Evolutionary conservation across 2,797 vertebrate species (phyloP).

Genomic region (Triplophysa yarkandensis): DNA sequence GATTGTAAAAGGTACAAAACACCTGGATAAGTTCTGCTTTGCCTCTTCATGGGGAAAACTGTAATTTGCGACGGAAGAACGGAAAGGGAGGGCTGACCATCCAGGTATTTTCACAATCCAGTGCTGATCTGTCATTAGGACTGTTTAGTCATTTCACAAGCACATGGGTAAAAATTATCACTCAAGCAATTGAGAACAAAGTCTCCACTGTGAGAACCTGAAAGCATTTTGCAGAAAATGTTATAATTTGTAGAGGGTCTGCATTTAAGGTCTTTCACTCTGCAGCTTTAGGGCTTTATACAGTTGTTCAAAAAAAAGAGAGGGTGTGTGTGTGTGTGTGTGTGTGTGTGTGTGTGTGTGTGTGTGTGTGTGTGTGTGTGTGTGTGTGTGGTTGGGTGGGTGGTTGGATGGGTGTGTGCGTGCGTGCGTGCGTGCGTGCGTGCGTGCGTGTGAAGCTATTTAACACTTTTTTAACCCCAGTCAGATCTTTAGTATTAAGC

Average conservation of each 20-base stretch:
- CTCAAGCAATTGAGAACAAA: not conserved
- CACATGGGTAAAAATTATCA: conserved; percentile 49
- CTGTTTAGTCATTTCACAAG: conserved; percentile 65
- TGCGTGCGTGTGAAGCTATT: too few relatives aligned
- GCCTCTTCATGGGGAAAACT: conserved; percentile 53
- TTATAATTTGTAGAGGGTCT: conserved; percentile 8
- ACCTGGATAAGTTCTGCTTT: conserved; percentile 65
- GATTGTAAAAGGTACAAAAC: conserved; percentile 54
- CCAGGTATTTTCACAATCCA: conserved; percentile 44
- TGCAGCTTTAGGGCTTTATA: not conserved
- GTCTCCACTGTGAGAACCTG: conserved; percentile 1
- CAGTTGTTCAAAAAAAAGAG: conserved; percentile 1
- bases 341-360: too few relatives aligned
- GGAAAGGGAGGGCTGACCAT: conserved; percentile 49
- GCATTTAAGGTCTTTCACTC: not conserved
- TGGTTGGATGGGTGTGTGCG: too few relatives aligned
- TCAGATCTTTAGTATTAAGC: not conserved
- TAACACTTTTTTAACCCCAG: not conserved
- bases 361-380: too few relatives aligned
- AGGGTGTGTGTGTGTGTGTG: not conserved
- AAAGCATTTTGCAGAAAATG: conserved; percentile 24
- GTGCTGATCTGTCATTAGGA: conserved; percentile 62
- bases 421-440: too few relatives aligned
- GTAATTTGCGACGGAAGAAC: conserved; percentile 67
- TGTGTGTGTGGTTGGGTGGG: too few relatives aligned